Evolutionary conservation across 2,888 invertebrate genomes (phyloP).

Genomic region (Phytoseiulus persimilis): DNA sequence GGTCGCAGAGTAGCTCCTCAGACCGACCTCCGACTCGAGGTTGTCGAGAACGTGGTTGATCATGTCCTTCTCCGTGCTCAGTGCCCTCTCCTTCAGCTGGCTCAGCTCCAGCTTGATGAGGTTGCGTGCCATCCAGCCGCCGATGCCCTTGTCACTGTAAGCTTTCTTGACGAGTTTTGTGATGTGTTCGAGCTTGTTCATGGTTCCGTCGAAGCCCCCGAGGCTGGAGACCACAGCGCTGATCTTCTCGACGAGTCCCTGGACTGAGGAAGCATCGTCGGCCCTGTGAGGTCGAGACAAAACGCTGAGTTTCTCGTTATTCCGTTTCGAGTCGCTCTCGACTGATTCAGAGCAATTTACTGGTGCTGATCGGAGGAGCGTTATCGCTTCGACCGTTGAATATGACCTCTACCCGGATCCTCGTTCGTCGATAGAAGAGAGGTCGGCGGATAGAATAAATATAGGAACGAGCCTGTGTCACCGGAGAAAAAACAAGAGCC

Average conservation of each 20-base stretch:
- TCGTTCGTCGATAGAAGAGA: not conserved
- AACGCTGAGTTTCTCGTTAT: not conserved
- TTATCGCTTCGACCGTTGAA: not conserved
- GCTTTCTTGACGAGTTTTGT: not conserved
- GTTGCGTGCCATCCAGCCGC: not conserved
- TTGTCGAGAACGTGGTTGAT: not conserved
- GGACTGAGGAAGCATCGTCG: not conserved
- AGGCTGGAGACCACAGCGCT: not conserved
- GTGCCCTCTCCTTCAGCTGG: not conserved
- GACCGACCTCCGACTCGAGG: not conserved
- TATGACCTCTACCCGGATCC: not conserved
- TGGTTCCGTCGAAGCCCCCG: not conserved
- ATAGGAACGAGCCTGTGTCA: not conserved
- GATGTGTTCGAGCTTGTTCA: not conserved
- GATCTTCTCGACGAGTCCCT: not conserved
- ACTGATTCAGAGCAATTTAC: not conserved
- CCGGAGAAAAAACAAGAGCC: slow-evolving; percentile 5
- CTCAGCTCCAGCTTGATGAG: not conserved
- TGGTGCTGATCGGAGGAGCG: not conserved
- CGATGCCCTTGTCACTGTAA: not conserved
- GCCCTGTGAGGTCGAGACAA: not conserved
- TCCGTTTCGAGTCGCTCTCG: no score
- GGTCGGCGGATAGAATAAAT: not conserved
- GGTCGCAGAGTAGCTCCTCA: not conserved
- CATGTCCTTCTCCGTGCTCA: not conserved